Base-by-base conservation (phyloP, 2,888 invertebrate species). In the Taenaris catops region DNA sequence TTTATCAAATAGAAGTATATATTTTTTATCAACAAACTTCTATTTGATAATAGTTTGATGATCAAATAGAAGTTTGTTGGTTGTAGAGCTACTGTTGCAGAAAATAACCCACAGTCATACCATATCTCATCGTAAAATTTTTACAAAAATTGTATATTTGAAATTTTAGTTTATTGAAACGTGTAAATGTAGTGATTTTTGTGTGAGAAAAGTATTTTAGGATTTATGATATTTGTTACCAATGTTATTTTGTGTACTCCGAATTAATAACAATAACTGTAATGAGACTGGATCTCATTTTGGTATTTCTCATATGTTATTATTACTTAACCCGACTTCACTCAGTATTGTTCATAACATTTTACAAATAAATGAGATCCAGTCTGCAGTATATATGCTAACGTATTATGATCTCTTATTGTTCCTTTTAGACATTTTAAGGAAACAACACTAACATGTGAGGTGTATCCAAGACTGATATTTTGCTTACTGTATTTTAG, bases 401-500 rank as follows among this genome's bases (percentile, higher is more conserved):
- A 51, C 58, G 53, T 61, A 52, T 47, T 51, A 58, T 74, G 81
- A 81, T 81, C 81, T 81, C 81, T 62, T 54, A 48, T 64, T 66
- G 79, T 79, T 75, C 76, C 76, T 79, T 53, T 48, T 78, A 71
- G 52, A 72, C 63, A 62, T 61, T 57, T 46, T 73, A 64, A 62
- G 53, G 36, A 57, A 44, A 51, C 50, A 57, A 52, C 52, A 54
- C 53, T 38, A 34, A 41, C 23, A 48, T 46, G 44, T 51, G 51
- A 41, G 48, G 49, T 62, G 63, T 62, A 58, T 63, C 51, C 44
- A 73, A 73, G 79, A 45, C 47, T 47, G 47, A 47, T 38, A 29
- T 34, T 28, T 38, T 32, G 55, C 61, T 59, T 63, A 59, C 20
- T 72, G 69, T 73, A 73, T 65, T 66, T 63, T 63, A 58, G 58